Percentiles rank a stretch among this genome's conserved stretches.
These are phyloP conservation scores for Callaeas wilsoni DNA, from an alignment of 2,113 vertebrate genomes.

Conservation along the genomic window DNA sequence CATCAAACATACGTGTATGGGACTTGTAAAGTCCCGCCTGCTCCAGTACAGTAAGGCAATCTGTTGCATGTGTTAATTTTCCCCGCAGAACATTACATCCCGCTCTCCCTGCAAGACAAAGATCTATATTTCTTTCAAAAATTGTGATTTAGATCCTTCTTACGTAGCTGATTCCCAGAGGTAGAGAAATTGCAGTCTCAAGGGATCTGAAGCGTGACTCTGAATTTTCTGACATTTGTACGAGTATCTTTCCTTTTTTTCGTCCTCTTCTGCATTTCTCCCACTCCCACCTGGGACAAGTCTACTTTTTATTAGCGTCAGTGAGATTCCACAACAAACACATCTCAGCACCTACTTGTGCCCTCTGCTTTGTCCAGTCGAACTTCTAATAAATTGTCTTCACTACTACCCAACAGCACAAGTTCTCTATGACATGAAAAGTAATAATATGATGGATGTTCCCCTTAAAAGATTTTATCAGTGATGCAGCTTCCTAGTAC, in stretches of 20 bases:
- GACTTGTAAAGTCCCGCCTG: background rate
- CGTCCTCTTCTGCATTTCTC: background rate
- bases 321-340: background rate
- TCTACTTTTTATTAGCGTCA: background rate
- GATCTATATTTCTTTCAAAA: background rate
- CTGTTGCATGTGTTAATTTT: background rate
- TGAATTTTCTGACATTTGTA: background rate
- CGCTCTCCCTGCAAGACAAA: background rate
- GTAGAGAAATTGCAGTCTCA: background rate
- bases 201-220: background rate
- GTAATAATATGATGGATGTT: background rate
- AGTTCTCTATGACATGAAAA: background rate
- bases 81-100: background rate
- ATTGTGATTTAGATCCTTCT: background rate
- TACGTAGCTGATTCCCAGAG: background rate
- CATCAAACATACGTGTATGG: background rate
- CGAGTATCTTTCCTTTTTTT: background rate
- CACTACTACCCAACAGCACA: background rate
- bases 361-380: background rate
- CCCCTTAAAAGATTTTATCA: conserved; percentile 42
- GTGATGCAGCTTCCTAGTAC: conserved; percentile 35
- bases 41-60: background rate
- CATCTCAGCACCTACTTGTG: background rate
- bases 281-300: background rate
- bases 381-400: background rate